Percentiles rank a stretch among this genome's conserved stretches.
Conservation (phyloP, 2,888 invertebrate species). For the Chydorus sphaericus region DNA sequence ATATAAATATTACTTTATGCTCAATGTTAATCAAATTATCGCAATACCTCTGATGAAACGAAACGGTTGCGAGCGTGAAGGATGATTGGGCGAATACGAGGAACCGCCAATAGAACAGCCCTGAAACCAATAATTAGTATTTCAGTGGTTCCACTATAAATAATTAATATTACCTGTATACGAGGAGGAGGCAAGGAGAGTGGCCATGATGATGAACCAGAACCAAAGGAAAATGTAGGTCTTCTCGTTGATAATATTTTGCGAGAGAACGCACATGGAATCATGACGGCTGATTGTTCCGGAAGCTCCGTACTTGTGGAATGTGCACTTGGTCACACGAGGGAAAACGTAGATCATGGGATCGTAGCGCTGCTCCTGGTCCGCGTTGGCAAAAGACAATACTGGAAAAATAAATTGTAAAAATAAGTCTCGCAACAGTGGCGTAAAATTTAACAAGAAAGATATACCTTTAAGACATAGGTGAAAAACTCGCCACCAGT, state of each 20-base stretch:
- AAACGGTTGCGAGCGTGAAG: conserved; percentile 57
- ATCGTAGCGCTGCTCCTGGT: conserved; percentile 67
- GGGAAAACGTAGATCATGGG: conserved; percentile 88
- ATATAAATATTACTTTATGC: neutral
- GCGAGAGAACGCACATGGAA: conserved; percentile 67
- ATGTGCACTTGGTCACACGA: conserved; percentile 76
- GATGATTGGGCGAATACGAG: conserved; percentile 56
- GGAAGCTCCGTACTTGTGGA: conserved; percentile 74
- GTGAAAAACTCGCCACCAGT: conserved; percentile 77
- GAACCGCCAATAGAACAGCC: conserved; percentile 55
- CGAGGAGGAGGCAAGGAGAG: conserved; percentile 45
- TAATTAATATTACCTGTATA: conserved; percentile 33
- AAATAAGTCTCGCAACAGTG: neutral
- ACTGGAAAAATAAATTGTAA: conserved; percentile 37
- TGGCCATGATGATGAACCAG: conserved; percentile 70
- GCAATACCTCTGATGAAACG: conserved; percentile 45
- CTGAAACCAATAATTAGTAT: conserved; percentile 26
- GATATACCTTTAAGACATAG: conserved; percentile 42
- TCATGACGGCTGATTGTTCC: conserved; percentile 56
- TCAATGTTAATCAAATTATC: neutral
- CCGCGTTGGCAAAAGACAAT: conserved; percentile 58
- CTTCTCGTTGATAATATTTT: conserved; percentile 86
- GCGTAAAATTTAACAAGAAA: neutral
- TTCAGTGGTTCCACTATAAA: neutral
- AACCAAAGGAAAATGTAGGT: conserved; percentile 89